Conservation (phyloP, 2,888 invertebrate species). For the Galeopsomyia nigrocyanea region DNA sequence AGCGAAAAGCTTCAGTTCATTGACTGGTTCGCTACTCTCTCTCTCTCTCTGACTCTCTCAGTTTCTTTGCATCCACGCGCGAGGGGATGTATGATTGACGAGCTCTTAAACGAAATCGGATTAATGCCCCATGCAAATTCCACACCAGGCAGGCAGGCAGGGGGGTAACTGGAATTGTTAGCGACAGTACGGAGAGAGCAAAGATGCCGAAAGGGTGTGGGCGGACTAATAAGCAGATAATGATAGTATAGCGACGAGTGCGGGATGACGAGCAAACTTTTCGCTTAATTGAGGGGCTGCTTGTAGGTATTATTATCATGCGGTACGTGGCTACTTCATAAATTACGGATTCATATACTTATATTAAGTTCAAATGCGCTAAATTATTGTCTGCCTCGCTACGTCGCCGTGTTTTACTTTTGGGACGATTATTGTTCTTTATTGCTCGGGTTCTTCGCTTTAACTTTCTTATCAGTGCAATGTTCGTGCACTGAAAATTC, state of each 20-base stretch:
- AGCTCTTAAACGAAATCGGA: slow-evolving; percentile 59
- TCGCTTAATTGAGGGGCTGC: background rate
- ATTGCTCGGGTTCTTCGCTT: too few relatives aligned
- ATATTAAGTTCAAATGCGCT: too few relatives aligned
- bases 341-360: too few relatives aligned
- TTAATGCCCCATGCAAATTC: slow-evolving; percentile 58
- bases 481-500: too few relatives aligned
- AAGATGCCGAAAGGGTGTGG: background rate
- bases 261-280: too few relatives aligned
- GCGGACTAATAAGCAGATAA: slow-evolving; percentile 26
- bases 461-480: too few relatives aligned
- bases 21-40: too few relatives aligned
- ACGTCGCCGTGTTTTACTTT: background rate
- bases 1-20: background rate
- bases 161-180: slow-evolving; percentile 3
- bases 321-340: slow-evolving; percentile 17
- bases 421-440: too few relatives aligned
- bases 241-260: slow-evolving; percentile 4
- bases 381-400: background rate
- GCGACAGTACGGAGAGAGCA: background rate
- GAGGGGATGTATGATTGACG: slow-evolving; percentile 56
- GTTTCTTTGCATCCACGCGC: background rate
- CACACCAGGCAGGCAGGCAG: slow-evolving; percentile 5
- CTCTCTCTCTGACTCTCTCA: too few relatives aligned
- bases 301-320: background rate